A percentile compares a stretch with the other conserved stretches of the same genome.
Evolutionary conservation across 2,113 vertebrate species (phyloP).

Genomic region (Sinocyclocheilus maitianheensis): DNA sequence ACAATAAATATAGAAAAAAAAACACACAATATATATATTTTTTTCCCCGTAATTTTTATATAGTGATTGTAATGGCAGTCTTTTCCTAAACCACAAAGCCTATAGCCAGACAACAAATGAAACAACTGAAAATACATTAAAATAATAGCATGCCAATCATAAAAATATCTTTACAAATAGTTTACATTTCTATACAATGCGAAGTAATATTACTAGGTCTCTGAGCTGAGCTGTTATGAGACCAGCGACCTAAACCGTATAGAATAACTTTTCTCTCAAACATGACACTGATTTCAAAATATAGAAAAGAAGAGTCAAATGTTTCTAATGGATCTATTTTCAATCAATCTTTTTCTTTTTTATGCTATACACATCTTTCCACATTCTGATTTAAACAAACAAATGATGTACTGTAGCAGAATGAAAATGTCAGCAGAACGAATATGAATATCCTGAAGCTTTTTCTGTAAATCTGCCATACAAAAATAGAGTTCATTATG

Average conservation of each 20-base stretch:
- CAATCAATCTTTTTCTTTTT: conserved; percentile 9
- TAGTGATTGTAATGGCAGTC: conserved; percentile 62
- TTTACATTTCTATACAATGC: conserved; percentile 80
- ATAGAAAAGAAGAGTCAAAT: conserved; percentile 18
- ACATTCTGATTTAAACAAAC: conserved; percentile 42
- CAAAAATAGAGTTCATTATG: conserved; percentile 72
- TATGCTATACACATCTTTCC: conserved; percentile 18
- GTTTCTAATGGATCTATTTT: background rate
- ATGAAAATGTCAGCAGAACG: conserved; percentile 62
- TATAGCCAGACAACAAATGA: conserved; percentile 68
- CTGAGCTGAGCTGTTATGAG: conserved; percentile 41
- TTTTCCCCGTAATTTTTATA: conserved; percentile 25
- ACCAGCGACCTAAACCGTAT: conserved; percentile 24
- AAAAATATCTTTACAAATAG: conserved; percentile 83
- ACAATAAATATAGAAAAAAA: background rate
- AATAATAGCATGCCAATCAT: conserved; percentile 79
- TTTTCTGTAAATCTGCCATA: conserved; percentile 64
- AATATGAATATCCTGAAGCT: conserved; percentile 60
- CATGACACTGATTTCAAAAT: conserved; percentile 17
- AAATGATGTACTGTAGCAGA: conserved; percentile 60
- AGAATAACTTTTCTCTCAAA: conserved; percentile 35
- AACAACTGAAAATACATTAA: conserved; percentile 72
- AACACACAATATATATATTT: background rate
- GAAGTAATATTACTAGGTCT: conserved; percentile 36
- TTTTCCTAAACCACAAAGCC: conserved; percentile 60